Conservation (phyloP, 2,797 vertebrate genomes). For the Acanthurus tractus region DNA sequence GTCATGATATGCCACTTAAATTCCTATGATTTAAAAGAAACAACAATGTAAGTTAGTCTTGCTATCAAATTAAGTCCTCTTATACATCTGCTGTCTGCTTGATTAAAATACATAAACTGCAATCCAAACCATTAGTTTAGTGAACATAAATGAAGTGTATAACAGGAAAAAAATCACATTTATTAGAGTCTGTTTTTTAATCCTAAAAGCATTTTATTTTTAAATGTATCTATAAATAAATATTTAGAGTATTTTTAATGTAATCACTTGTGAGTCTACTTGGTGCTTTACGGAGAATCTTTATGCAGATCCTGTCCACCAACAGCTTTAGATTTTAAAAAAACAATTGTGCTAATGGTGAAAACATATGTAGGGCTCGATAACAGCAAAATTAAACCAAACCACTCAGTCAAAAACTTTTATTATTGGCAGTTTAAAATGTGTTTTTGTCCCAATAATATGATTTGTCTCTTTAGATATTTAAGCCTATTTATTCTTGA, state of each 20-base stretch:
- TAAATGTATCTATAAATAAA: too few relatives aligned
- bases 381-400: neutral
- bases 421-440: slow-evolving; percentile 15
- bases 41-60: neutral
- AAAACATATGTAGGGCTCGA: neutral
- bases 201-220: too few relatives aligned
- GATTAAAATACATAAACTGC: neutral
- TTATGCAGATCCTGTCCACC: too few relatives aligned
- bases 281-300: too few relatives aligned
- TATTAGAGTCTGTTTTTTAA: too few relatives aligned
- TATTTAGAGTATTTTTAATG: too few relatives aligned
- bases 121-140: neutral
- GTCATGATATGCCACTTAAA: neutral
- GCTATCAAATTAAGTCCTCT: neutral
- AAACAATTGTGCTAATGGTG: neutral
- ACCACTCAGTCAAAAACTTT: slow-evolving; percentile 15
- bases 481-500: neutral
- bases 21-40: neutral
- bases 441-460: neutral
- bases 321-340: neutral
- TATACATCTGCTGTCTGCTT: neutral
- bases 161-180: too few relatives aligned
- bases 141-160: neutral
- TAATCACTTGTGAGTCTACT: too few relatives aligned
- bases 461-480: neutral